phyloP scores from a whole-genome alignment of 2,113 vertebrate species.

The Zootoca vivipara region DNA sequence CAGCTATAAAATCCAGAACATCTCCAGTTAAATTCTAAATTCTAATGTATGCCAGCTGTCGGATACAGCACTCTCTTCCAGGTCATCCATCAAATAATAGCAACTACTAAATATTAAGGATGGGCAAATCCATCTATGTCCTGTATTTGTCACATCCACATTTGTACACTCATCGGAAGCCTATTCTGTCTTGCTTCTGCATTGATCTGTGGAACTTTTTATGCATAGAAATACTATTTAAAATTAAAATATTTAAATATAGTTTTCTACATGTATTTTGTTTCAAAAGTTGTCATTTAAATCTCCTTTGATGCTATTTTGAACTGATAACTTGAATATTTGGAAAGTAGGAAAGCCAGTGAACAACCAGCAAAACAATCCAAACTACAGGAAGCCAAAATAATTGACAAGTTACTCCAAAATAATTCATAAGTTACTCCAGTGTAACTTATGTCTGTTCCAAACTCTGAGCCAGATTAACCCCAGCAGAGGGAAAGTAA shows the following conservation, averaged over 20 bases:
- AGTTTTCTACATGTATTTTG: background rate
- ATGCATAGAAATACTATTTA: background rate
- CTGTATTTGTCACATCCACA: background rate
- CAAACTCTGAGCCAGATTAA: too few relatives aligned
- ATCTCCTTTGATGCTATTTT: background rate
- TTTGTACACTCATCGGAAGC: background rate
- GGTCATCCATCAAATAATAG: background rate
- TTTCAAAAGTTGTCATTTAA: background rate
- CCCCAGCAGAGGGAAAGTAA: too few relatives aligned
- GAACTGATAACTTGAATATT: background rate
- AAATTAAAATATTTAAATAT: background rate
- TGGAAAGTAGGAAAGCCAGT: background rate
- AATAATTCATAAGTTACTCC: too few relatives aligned
- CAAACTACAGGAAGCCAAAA: too few relatives aligned
- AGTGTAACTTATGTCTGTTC: too few relatives aligned
- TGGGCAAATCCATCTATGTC: too few relatives aligned
- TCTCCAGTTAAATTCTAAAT: background rate
- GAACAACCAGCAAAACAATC: background rate
- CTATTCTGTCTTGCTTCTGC: background rate
- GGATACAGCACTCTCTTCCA: background rate
- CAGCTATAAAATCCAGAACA: background rate
- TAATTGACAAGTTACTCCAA: too few relatives aligned
- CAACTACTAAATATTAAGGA: background rate
- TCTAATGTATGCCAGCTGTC: background rate
- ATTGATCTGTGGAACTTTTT: background rate